These are phyloP conservation scores for Cosmia trapezina DNA, from an alignment of 2,888 invertebrate genomes.

Conservation along the genomic window DNA sequence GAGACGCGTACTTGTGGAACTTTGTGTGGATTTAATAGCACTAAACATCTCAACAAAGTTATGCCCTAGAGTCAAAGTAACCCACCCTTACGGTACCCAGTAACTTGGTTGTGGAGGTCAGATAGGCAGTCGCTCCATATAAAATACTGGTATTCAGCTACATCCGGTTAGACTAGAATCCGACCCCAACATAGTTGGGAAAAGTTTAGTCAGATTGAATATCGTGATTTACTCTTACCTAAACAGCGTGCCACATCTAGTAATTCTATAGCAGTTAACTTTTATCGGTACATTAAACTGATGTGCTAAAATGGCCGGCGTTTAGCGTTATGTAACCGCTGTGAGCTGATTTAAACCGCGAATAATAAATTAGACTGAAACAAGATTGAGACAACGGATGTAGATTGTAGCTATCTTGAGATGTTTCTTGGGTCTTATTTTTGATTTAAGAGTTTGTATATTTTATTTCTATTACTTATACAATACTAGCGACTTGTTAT, in stretches of 20 bases:
- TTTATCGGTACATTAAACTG: constrained; percentile 14
- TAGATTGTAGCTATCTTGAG: background rate
- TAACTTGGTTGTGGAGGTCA: background rate
- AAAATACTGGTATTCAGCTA: background rate
- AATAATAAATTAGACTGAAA: constrained; percentile 33
- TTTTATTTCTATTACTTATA: background rate
- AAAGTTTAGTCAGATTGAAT: background rate
- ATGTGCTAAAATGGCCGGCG: constrained; percentile 25
- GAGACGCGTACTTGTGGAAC: too few species aligned
- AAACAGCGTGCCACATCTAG: constrained; percentile 11
- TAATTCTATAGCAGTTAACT: constrained; percentile 6
- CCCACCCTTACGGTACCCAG: too few species aligned
- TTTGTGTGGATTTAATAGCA: too few species aligned
- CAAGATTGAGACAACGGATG: constrained; percentile 24
- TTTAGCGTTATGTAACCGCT: constrained; percentile 46
- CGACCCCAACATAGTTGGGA: too few species aligned
- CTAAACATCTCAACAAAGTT: too few species aligned
- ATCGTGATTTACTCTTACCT: constrained; percentile 1
- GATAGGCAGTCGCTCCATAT: background rate
- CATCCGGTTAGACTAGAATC: background rate
- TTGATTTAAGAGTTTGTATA: background rate
- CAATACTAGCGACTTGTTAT: background rate
- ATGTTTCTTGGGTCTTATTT: background rate
- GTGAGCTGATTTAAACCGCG: constrained; percentile 23
- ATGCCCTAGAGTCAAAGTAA: too few species aligned